Evolutionary conservation across 1,140 invertebrate species (phyloP).

Genomic region (Aphelinus atriplicis): DNA sequence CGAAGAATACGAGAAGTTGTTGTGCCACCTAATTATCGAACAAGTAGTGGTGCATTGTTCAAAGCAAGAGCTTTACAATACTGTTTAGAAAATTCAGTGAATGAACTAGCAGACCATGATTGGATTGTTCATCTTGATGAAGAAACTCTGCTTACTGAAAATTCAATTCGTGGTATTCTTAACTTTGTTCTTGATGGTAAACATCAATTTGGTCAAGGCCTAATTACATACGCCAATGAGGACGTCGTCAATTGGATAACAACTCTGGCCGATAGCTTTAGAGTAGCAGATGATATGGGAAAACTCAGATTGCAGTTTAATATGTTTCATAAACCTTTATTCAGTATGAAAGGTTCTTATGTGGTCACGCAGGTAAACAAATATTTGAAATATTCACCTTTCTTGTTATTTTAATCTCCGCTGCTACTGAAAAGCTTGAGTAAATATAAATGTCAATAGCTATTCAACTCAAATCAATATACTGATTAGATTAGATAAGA

Average conservation of each 20-base stretch:
- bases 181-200: constrained; percentile 96
- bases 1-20: constrained; percentile 84
- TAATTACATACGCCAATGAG: constrained; percentile 98
- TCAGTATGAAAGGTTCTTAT: constrained; percentile 98
- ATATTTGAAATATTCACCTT: not conserved
- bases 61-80: constrained; percentile 97
- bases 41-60: constrained; percentile 91
- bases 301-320: constrained; percentile 93
- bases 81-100: constrained; percentile 91
- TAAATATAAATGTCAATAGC: not conserved
- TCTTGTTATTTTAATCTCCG: too few relatives aligned
- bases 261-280: constrained; percentile 94
- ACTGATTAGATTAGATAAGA: not conserved
- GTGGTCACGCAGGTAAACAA: constrained; percentile 87
- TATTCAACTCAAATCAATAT: not conserved
- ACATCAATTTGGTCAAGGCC: constrained; percentile 96
- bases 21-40: constrained; percentile 85
- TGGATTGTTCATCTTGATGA: constrained; percentile 99
- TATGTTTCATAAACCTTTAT: constrained; percentile 93
- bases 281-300: constrained; percentile 97
- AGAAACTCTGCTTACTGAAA: constrained; percentile 94
- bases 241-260: constrained; percentile 97
- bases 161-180: constrained; percentile 89
- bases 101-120: constrained; percentile 87
- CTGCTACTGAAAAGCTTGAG: not conserved